Conservation (phyloP, 30 jellyfish, hydroid and myxozoan species). For the Hydra vulgaris region DNA sequence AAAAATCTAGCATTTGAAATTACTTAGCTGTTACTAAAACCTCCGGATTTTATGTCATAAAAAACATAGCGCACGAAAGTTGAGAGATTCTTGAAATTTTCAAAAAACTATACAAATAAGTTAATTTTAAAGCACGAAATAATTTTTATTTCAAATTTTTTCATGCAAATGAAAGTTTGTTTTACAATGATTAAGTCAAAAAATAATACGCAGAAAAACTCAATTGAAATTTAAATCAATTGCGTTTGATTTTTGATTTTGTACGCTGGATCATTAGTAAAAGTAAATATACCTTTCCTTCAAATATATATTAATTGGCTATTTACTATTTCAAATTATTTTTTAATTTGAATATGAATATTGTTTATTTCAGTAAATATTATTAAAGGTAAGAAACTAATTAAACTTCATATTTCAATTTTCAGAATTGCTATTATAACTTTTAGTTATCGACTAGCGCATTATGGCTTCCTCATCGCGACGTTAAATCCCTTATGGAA, state of each 20-base stretch:
- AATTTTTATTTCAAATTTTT: no score
- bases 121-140: not conserved
- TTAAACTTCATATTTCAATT: not conserved
- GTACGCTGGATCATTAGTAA: not conserved
- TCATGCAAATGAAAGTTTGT: not conserved
- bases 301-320: not conserved
- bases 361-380: not conserved
- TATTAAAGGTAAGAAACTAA: not conserved
- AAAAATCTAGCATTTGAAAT: not conserved
- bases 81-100: not conserved
- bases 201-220: not conserved
- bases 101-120: not conserved
- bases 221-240: not conserved
- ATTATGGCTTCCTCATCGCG: not conserved
- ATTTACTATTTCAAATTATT: not conserved
- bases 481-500: not conserved
- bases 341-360: not conserved
- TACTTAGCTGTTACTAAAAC: not conserved
- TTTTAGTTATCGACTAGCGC: not conserved
- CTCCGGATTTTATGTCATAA: not conserved
- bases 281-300: not conserved
- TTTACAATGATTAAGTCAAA: not conserved
- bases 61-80: not conserved
- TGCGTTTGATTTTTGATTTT: not conserved
- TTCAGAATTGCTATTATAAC: not conserved